Conservation (phyloP, 2,113 vertebrate genomes). For the Cyprinus carpio region DNA sequence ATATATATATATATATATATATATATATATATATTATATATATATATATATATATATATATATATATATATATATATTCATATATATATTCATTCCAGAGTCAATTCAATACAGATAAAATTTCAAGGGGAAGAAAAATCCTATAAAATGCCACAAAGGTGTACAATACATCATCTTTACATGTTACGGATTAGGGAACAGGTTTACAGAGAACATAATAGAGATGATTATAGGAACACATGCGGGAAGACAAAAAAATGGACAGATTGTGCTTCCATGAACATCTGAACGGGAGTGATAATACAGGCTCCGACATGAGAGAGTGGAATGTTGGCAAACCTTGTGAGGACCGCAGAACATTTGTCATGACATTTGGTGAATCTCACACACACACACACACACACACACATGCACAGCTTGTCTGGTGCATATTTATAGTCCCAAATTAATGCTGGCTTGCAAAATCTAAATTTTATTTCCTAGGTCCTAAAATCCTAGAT, state of each 20-base stretch:
- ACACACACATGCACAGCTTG: slow-evolving; percentile 17
- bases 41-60: too few relatives aligned
- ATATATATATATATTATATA: too few relatives aligned
- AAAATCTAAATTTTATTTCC: background rate
- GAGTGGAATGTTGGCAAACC: slow-evolving; percentile 51
- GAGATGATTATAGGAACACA: background rate
- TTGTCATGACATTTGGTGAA: slow-evolving; percentile 58
- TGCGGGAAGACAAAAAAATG: slow-evolving; percentile 1
- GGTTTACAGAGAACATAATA: background rate
- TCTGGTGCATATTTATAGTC: slow-evolving; percentile 33
- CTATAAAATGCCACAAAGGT: background rate
- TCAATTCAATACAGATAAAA: background rate
- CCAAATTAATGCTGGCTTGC: background rate
- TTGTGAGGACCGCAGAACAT: slow-evolving; percentile 45
- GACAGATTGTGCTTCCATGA: slow-evolving; percentile 32
- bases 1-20: too few relatives aligned
- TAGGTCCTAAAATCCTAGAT: background rate
- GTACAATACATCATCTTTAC: background rate
- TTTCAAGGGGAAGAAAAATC: background rate
- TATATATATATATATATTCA: too few relatives aligned
- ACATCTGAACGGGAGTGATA: slow-evolving; percentile 49
- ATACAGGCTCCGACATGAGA: slow-evolving; percentile 56
- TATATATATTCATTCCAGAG: too few relatives aligned
- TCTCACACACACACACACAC: slow-evolving; percentile 28
- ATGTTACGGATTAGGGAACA: background rate